Evolutionary conservation across 2,797 vertebrate species (phyloP), one percentile per base, ranked within the genome.

Genomic region (Eospalax fontanierii): DNA sequence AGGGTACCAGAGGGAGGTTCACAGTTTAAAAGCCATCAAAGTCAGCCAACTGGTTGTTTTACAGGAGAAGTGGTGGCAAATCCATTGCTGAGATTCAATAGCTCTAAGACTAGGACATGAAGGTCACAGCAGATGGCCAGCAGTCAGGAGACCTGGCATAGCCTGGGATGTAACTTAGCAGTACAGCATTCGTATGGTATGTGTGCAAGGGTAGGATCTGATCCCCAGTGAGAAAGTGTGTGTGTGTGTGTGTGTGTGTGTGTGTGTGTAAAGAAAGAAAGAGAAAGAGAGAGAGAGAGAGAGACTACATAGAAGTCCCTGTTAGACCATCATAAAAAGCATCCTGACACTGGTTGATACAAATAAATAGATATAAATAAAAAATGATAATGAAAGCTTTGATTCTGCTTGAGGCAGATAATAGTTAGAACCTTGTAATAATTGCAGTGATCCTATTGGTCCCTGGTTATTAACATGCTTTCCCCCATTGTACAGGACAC

Each of bases 11-110:
- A 89, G 70, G n/a, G 43, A 54, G 75, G 75, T 8, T 80, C 61
- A 80, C 50, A 87, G 26, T 81, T 93, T 95, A 87, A 97, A 95
- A 50, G 1, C 38, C 81, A 65, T 91, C 40, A 73, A 19, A 94
- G 35, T 63, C 80, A 59, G 65, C 63, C 71, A 84, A 91, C 54
- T 81, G 33, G 54, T 63, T 89, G 68, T 43, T 93, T 91, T 86
- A 85, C 66, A 46, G 2, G 30, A 93, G 50, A 89, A 85, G 10
- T 73, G 59, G 35, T 89, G 68, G 40, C 59, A 83, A 65, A 70
- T 57, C 43, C 33, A 70, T n/a, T 66, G 59, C 24, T 74, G 40
- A 86, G 61, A 11, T 63, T 79, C 35, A 50, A n/a, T 6, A 57
- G 46, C 50, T 86, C 28, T 15, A 89, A 71, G 30, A 68, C 12